Percentiles rank a stretch among this genome's conserved stretches.
phyloP scores from a whole-genome alignment of 2,113 vertebrate species.

The Pao palembangensis region DNA sequence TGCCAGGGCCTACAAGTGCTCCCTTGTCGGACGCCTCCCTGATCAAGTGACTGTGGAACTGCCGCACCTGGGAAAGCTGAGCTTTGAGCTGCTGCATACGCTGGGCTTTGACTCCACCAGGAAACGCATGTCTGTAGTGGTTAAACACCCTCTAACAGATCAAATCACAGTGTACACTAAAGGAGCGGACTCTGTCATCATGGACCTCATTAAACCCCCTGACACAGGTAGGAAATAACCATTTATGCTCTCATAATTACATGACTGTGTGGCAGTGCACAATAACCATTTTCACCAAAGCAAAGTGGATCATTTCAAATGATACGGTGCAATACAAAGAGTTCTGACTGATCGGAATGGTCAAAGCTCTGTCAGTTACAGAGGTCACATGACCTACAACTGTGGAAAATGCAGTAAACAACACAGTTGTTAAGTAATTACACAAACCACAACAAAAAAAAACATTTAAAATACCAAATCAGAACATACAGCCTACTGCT shows the following conservation, averaged over 20 bases:
- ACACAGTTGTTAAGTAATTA: no score
- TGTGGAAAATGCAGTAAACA: no score
- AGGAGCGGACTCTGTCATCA: constrained; percentile 91
- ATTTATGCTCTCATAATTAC: not conserved
- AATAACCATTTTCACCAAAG: not conserved
- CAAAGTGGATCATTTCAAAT: not conserved
- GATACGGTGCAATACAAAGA: not conserved
- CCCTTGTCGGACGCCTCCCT: constrained; percentile 84
- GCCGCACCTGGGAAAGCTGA: constrained; percentile 88
- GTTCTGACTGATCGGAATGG: no score
- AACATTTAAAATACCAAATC: no score
- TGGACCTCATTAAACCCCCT: constrained; percentile 88
- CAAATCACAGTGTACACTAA: constrained; percentile 96
- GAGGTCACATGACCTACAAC: no score
- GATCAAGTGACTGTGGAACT: constrained; percentile 92
- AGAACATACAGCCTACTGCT: no score
- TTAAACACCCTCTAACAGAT: constrained; percentile 89
- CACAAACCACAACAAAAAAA: no score
- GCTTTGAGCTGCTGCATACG: constrained; percentile 91
- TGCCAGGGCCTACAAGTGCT: constrained; percentile 88
- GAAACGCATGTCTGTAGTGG: constrained; percentile 97
- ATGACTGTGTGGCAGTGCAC: not conserved
- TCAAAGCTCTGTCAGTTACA: no score
- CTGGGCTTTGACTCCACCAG: constrained; percentile 91
- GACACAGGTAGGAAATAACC: constrained; percentile 61